Percentiles rank a stretch among this genome's conserved stretches.
These are phyloP conservation scores for Megalopta genalis DNA, from an alignment of 1,140 invertebrate species.

Conservation along the genomic window DNA sequence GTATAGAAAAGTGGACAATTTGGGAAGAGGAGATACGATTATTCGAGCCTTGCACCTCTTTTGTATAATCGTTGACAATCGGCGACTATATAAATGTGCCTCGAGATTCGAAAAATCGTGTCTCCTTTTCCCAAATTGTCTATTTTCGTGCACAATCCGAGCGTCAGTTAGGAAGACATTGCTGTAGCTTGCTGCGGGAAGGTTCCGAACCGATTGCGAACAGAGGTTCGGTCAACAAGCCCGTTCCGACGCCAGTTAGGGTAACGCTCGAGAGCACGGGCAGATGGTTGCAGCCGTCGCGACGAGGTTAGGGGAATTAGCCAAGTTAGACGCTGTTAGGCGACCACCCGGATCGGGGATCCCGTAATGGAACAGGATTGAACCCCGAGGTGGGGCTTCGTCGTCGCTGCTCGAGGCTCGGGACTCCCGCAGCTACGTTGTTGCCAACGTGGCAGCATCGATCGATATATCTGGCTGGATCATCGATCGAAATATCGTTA, in stretches of 20 bases:
- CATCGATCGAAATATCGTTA: too few species aligned
- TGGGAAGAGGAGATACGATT: too few species aligned
- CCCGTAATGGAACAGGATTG: constrained; percentile 70
- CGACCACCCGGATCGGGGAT: constrained; percentile 67
- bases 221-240: not conserved
- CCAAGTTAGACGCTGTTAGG: constrained; percentile 65
- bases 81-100: too few species aligned
- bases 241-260: not conserved
- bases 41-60: too few species aligned
- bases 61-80: too few species aligned
- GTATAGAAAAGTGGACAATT: too few species aligned
- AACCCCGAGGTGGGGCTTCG: constrained; percentile 61
- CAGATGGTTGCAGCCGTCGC: not conserved
- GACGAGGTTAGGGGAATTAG: constrained; percentile 61
- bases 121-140: too few species aligned
- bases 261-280: not conserved
- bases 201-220: not conserved
- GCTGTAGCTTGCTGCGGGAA: too few species aligned
- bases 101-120: too few species aligned
- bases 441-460: constrained; percentile 16
- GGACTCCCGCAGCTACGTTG: constrained; percentile 43
- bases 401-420: not conserved
- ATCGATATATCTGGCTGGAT: constrained; percentile 4
- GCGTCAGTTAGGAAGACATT: too few species aligned
- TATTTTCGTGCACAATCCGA: too few species aligned